Percentiles rank a stretch among this genome's conserved stretches.
Evolutionary conservation across 2,888 invertebrate species (phyloP).

Genomic region (Apamea monoglypha): DNA sequence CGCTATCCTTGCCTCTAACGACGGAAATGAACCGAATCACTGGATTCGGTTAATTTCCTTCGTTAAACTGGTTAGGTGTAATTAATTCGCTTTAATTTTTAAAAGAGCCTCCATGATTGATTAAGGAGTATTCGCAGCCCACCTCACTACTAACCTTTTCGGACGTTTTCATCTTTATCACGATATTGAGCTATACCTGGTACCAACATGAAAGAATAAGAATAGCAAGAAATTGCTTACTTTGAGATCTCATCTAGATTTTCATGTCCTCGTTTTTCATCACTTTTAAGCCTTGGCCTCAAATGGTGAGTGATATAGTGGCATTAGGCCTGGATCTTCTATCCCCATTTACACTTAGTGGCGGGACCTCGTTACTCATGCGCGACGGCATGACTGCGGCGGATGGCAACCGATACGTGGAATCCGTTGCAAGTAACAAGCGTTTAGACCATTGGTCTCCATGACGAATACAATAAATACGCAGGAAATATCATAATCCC

Average conservation of each 20-base stretch:
- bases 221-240: not conserved
- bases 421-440: constrained; percentile 70
- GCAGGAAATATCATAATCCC: constrained; percentile 28
- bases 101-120: not conserved
- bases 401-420: constrained; percentile 82
- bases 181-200: not conserved
- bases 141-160: not conserved
- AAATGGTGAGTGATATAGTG: constrained; percentile 17
- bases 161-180: not conserved
- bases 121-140: not conserved
- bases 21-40: too few relatives aligned
- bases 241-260: not conserved
- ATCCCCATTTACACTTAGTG: constrained; percentile 44
- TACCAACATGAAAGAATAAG: not conserved
- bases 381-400: constrained; percentile 76
- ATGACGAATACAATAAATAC: constrained; percentile 37
- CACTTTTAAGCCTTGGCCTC: not conserved
- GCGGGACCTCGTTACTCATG: constrained; percentile 80
- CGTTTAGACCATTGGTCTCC: constrained; percentile 46
- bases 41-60: not conserved
- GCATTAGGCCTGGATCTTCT: constrained; percentile 55
- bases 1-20: too few relatives aligned
- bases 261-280: not conserved
- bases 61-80: not conserved
- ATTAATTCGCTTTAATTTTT: not conserved